These are phyloP conservation scores for Kryphioiulus occultus DNA, from an alignment of 2,888 invertebrate genomes.

Conservation along the genomic window DNA sequence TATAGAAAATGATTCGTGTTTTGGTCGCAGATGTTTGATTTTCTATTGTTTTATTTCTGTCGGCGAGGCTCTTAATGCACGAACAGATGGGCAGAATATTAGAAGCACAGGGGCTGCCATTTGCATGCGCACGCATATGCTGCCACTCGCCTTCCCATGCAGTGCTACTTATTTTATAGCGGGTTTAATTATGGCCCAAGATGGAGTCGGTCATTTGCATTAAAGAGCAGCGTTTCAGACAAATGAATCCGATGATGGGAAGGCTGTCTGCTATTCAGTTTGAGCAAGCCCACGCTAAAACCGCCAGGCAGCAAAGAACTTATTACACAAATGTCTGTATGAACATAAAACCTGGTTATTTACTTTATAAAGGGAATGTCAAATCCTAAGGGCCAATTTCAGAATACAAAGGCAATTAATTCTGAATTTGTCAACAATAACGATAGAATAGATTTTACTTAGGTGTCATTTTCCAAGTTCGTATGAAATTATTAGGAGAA, in stretches of 20 bases:
- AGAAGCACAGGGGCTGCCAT: not conserved
- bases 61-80: conserved; percentile 18
- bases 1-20: conserved; percentile 28
- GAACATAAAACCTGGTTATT: too few relatives aligned
- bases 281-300: not conserved
- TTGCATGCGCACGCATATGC: not conserved
- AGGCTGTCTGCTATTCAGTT: not conserved
- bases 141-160: not conserved
- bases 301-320: too few relatives aligned
- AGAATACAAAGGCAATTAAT: too few relatives aligned
- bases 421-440: too few relatives aligned
- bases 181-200: not conserved
- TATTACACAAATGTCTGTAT: too few relatives aligned
- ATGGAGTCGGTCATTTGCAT: not conserved
- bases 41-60: conserved; percentile 32
- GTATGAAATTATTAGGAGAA: too few relatives aligned
- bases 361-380: too few relatives aligned
- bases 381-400: too few relatives aligned
- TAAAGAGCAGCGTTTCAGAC: not conserved
- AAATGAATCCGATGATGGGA: too few relatives aligned
- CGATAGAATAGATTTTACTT: too few relatives aligned
- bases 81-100: conserved; percentile 20
- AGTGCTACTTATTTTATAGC: not conserved
- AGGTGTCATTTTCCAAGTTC: too few relatives aligned
- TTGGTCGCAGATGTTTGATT: conserved; percentile 40